Base-by-base conservation (phyloP, 1,140 invertebrate genomes). In the Caenorhabditis brenneri region DNA sequence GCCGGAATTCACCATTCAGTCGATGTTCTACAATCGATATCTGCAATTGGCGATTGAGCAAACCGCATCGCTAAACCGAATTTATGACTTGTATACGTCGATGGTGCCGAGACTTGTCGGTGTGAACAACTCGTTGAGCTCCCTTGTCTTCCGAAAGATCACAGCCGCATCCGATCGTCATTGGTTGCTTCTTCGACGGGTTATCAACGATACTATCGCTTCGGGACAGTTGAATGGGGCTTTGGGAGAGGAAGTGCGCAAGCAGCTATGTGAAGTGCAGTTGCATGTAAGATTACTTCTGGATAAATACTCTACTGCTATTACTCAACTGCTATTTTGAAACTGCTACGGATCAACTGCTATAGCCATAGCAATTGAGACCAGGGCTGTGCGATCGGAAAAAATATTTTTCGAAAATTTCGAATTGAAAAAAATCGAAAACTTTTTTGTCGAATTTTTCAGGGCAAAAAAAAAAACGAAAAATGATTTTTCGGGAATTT, bases 51-150 rank as follows among this genome's bases (percentile, higher is more conserved):
- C 79, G 27, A 46, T 88, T 19, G 84, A 88, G 33, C 46, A 49
- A 15, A 81, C 42, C 1, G 6, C 46, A 3, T 83, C 82, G 7
- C 31, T 83, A 1, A 31, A 79, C 36, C 81, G 79, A 16, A 78
- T 84, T 19, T 51, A 83, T 48, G 42, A 81, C 15, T 24, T 84
- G 27, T 87, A 87, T 39, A 79, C 33, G 7, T 51, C 79, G 24
- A 39, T 87, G 51, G 87, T 87, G 7, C 87, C 87, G 16, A n/a
- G 87, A 27, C 42, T 88, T 5, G 87, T 88, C n/a, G 87, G 87
- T 15, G 81, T 83, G 1, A 86, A 42, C 36, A 55, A 81, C 27
- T 33, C n/a, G 4, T 9, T 87, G 19, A 22, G 19, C 12, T 39
- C 78, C 5, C 51, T 48, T 1, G 19, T 58, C 27, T 82, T 24